Base-by-base conservation (phyloP, 2,888 invertebrate genomes). In the Lithophane socia region DNA sequence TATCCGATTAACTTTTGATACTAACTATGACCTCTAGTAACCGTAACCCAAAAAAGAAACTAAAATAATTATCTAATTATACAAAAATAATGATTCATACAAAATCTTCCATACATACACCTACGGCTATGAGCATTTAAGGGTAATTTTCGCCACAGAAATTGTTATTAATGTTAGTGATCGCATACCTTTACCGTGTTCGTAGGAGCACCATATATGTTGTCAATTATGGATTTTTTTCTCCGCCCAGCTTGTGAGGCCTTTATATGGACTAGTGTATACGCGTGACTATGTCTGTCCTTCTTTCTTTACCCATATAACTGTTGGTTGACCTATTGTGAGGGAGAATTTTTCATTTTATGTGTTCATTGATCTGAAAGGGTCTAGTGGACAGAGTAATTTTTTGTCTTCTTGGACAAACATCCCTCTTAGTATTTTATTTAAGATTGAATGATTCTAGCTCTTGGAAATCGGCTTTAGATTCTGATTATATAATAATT, bases 131-230 rank as follows among this genome's bases (percentile, higher is more conserved):
- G 52, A 79, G 68, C 72, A 85, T 89, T 87, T 87, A 86, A 75
- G 78, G 77, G 78, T 85, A 81, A 87, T 89, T 87, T 87, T 87
- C 77, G 74, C 80, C 64, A 74, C 86, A 83, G 74, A 79, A 78
- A 79, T 81, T 67, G 67, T 79, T 82, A 82, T 79, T 87, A 78
- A 87, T 75, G 73, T 60, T 68, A 37, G 37, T 37, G 37, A 66
- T 81, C 81, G 70, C 69, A 80, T 79, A 73, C 73, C 67, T 71
- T 75, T 70, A 79, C 66, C 29, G 54, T 54, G 72, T 73, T 70
- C n/a, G 79, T 87, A 87, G 89, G 77, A 37, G 12, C 21, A 63
- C 88, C 89, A 87, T 79, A 73, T 7, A 13, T 49, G 18, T 10
- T 37, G 5, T n/a, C 64, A 64, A 71, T 65, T 73, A 71, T 60